Percentiles rank a stretch among this genome's conserved stretches.
phyloP scores from a whole-genome alignment of 2,888 invertebrate species.

The Lacanobia oleracea region DNA sequence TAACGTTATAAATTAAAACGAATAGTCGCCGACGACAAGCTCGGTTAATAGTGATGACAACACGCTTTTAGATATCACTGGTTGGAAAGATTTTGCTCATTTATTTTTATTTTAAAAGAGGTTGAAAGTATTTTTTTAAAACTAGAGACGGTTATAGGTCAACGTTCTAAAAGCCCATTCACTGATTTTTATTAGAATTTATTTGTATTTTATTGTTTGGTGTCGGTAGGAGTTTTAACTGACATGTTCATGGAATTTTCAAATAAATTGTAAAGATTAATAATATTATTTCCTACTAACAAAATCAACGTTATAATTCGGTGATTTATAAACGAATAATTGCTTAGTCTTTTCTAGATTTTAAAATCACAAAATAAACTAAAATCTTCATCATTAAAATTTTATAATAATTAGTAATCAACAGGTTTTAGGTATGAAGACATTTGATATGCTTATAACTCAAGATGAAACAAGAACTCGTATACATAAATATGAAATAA shows the following conservation, averaged over 20 bases:
- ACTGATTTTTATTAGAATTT: not conserved
- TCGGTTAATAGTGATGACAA: constrained; percentile 63
- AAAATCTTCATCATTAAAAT: not conserved
- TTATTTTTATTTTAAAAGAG: constrained; percentile 2
- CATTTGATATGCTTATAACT: constrained; percentile 12
- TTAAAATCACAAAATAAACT: constrained; percentile 2
- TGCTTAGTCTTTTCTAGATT: not conserved
- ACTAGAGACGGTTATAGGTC: not conserved
- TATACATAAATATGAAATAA: constrained; percentile 1
- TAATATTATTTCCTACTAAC: not conserved
- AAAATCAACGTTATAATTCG: not conserved
- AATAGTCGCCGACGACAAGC: constrained; percentile 65
- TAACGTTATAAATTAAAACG: constrained; percentile 67
- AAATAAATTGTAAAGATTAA: not conserved
- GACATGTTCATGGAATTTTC: not conserved
- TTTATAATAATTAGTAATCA: constrained; percentile 14
- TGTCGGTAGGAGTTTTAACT: not conserved
- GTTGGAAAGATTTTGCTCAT: not conserved
- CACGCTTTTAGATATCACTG: constrained; percentile 7
- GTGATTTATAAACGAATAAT: constrained; percentile 1
- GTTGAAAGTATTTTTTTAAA: not conserved
- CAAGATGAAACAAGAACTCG: constrained; percentile 2
- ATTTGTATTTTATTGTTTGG: not conserved
- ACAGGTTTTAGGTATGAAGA: constrained; percentile 27
- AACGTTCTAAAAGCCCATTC: not conserved